phyloP scores from a whole-genome alignment of 2,797 vertebrate genomes.

The Thripadectes ignobilis region DNA sequence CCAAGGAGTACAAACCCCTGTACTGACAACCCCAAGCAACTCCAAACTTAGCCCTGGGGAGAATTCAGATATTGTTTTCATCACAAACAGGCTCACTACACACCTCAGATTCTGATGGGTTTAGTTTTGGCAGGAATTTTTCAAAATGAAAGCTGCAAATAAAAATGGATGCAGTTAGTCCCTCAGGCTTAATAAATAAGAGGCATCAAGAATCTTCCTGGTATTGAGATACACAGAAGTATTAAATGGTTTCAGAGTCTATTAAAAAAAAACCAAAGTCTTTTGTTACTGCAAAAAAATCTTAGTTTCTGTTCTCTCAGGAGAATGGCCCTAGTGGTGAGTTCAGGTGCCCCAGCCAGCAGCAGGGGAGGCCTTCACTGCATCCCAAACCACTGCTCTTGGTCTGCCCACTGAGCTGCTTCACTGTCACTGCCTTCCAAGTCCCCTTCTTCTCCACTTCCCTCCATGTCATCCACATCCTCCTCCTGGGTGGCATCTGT shows the following conservation, averaged over 20 bases:
- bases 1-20: neutral
- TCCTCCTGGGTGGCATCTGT: conserved; percentile 96
- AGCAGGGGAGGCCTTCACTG: conserved; percentile 79
- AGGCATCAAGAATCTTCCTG: neutral
- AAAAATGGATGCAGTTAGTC: neutral
- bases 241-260: neutral
- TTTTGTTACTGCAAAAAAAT: neutral
- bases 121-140: neutral
- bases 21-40: neutral
- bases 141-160: neutral
- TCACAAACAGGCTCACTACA: neutral
- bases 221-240: conserved; percentile 6
- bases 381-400: conserved; percentile 99
- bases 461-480: conserved; percentile 98
- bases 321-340: neutral
- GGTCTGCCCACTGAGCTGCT: conserved; percentile 97
- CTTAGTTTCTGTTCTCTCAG: neutral
- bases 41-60: neutral
- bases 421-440: conserved; percentile 98
- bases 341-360: neutral
- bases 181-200: conserved; percentile 35
- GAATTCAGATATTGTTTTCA: neutral
- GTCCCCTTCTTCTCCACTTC: conserved; percentile 97
- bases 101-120: neutral
- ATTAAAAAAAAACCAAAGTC: neutral